Evolutionary conservation across 2,888 invertebrate genomes (phyloP), one percentile per base, ranked within the genome.

Genomic region (Tromatobia lineatoria): DNA sequence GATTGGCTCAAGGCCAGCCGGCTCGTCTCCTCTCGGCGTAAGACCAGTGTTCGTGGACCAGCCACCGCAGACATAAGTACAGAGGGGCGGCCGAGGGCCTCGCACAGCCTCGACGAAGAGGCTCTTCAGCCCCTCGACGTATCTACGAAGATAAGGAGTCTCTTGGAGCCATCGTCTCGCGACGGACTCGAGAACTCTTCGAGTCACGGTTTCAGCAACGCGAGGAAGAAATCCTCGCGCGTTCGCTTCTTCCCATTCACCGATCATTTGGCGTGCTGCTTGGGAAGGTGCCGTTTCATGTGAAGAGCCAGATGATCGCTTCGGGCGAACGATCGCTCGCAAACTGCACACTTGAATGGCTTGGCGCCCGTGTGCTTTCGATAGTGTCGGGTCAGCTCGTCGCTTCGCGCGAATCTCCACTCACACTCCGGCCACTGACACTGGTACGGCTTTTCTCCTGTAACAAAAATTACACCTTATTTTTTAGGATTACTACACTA

Each of bases 391-490:
- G 99, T 99, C 93, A 99, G 95, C 95, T 99, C 99, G 94, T 99
- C 99, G 64, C 98, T 98, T 84, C 99, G 95, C 80, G 99, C 99
- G 94, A 99, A 99, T 91, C 99, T 95, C 99, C 99, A 99, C 93
- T 98, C 98, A 94, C 99, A 99, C 92, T 99, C 99, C 67, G 98
- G 98, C 99, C 99, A 99, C 93, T 98, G 98, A 94, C 99, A 99
- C 93, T 98, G 98, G 95, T 99, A 99, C 88, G 99, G 99, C 94
- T 99, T 99, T 94, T 99, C 99, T 90, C 99, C 99, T 98, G 95
- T 11, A 95, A 95, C 42, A 47, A 8, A 59, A n/a, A 47, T 54
- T 8, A 20, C 20, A 20, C 7, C 11, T 54, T 20, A 54, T 3
- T 20, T 54, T 23, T 10, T 3, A 8, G 11, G 18, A n/a, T 54